A percentile compares a stretch with the other conserved stretches of the same genome.
Conservation (phyloP, 2,797 vertebrate genomes). For the Typhlichthys subterraneus region DNA sequence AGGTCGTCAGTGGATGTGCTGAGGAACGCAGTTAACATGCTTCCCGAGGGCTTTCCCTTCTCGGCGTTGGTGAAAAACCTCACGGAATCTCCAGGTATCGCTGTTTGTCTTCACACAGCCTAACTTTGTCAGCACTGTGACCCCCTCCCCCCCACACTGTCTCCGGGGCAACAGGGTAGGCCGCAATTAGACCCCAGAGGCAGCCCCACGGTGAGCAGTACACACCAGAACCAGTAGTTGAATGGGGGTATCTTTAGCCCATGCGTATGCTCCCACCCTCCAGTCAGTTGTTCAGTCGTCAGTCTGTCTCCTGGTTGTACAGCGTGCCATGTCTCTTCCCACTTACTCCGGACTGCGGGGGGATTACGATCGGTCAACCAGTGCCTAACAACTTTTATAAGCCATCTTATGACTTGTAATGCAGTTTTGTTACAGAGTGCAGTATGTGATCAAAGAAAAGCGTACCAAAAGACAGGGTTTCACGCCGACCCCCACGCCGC, state of each 20-base stretch:
- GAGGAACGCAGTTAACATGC: constrained; percentile 37
- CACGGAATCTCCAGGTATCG: constrained; percentile 71
- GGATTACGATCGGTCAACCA: no score
- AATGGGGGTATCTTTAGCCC: constrained; percentile 11
- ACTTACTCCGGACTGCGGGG: constrained; percentile 2
- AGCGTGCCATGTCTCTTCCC: constrained; percentile 15
- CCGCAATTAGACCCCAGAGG: constrained; percentile 17
- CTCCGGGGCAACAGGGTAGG: constrained; percentile 18
- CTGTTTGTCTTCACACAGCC: constrained; percentile 5
- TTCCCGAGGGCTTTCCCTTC: constrained; percentile 69
- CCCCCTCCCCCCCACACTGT: constrained; percentile 1
- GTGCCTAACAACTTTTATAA: no score
- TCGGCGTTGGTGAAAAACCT: constrained; percentile 58
- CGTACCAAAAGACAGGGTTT: no score
- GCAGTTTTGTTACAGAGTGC: no score
- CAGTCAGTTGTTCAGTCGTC: constrained; percentile 3
- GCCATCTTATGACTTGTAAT: no score
- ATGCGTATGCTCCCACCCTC: constrained; percentile 12
- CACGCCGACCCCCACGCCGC: constrained; percentile 12
- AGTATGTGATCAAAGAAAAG: no score
- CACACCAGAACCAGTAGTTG: constrained; percentile 28
- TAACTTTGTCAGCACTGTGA: constrained; percentile 10
- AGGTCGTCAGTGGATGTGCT: constrained; percentile 64
- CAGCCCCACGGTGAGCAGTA: constrained; percentile 27
- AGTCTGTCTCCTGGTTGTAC: constrained; percentile 13